A percentile compares a stretch with the other conserved stretches of the same genome.
phyloP scores from a whole-genome alignment of 2,888 invertebrate species.

The Electrophaes corylata region DNA sequence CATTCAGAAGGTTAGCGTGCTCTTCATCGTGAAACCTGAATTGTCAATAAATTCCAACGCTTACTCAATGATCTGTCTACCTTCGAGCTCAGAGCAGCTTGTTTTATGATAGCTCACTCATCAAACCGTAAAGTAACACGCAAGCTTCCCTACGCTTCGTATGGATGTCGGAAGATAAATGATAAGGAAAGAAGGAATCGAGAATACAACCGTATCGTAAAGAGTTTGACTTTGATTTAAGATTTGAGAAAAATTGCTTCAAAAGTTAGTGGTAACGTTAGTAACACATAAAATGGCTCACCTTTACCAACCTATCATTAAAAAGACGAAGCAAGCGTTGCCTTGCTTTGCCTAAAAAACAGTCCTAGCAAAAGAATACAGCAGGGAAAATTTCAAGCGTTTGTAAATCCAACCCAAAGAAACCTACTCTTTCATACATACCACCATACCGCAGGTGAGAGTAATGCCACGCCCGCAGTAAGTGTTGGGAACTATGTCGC shows the following conservation, averaged over 20 bases:
- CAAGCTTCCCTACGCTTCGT: conserved; percentile 46
- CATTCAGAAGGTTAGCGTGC: conserved; percentile 99
- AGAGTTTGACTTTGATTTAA: conserved; percentile 82
- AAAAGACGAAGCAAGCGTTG: conserved; percentile 68
- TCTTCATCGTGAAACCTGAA: conserved; percentile 98
- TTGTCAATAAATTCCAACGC: conserved; percentile 77
- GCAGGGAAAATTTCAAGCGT: conserved; percentile 45
- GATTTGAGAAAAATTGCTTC: conserved; percentile 59
- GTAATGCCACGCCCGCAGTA: conserved; percentile 99
- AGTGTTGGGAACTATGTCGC: conserved; percentile 99
- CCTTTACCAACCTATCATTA: conserved; percentile 73
- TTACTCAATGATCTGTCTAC: conserved; percentile 61
- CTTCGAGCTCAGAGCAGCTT: conserved; percentile 43
- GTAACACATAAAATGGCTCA: conserved; percentile 83
- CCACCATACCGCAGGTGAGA: conserved; percentile 99
- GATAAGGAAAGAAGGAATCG: conserved; percentile 47
- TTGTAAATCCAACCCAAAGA: conserved; percentile 61
- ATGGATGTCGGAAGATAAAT: conserved; percentile 54
- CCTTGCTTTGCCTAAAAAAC: conserved; percentile 66
- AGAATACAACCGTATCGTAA: conserved; percentile 51
- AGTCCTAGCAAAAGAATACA: conserved; percentile 47
- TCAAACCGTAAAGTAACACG: conserved; percentile 55
- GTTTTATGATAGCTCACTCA: conserved; percentile 47
- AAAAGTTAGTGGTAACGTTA: conserved; percentile 55
- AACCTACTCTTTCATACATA: conserved; percentile 87